Conservation (phyloP, 2,797 vertebrate genomes). For the Margarornis squamiger region DNA sequence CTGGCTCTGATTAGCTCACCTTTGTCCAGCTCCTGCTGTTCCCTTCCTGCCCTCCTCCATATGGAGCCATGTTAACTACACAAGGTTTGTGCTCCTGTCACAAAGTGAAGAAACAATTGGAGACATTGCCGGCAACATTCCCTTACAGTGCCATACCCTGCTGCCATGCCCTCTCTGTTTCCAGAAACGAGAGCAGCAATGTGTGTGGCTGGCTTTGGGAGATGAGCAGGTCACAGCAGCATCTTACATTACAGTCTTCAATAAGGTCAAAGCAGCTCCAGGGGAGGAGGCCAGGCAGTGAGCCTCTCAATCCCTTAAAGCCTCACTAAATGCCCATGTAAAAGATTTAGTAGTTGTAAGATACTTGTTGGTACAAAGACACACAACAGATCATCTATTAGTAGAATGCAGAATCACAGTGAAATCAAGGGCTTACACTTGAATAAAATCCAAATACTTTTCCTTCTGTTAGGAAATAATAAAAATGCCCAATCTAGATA, state of each 20-base stretch:
- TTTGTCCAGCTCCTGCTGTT: not conserved
- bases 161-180: not conserved
- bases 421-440: not conserved
- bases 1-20: not conserved
- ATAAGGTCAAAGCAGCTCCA: not conserved
- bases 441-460: not conserved
- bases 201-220: fast-evolving
- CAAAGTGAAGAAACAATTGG: not conserved
- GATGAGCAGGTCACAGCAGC: not conserved
- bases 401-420: not conserved
- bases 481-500: not conserved
- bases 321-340: not conserved
- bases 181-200: not conserved
- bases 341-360: not conserved
- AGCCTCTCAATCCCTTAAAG: not conserved
- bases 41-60: not conserved
- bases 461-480: not conserved
- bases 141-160: not conserved
- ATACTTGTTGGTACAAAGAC: not conserved
- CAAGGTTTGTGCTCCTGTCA: not conserved
- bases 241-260: not conserved
- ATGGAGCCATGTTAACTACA: not conserved
- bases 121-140: not conserved
- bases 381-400: not conserved
- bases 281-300: not conserved